Conservation (phyloP, 2,797 vertebrate genomes). For the Acanthopagrus latus region DNA sequence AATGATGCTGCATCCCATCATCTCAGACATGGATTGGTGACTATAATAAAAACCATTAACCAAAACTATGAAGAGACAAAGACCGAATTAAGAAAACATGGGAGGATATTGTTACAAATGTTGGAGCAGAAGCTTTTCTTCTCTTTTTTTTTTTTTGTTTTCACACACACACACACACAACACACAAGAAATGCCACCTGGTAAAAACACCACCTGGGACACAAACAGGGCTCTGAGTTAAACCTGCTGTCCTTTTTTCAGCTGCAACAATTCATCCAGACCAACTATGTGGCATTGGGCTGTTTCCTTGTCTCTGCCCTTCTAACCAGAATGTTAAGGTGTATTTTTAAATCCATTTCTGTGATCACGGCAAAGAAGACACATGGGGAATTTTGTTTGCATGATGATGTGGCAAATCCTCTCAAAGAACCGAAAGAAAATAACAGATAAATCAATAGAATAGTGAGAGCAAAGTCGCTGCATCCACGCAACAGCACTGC, state of each 20-base stretch:
- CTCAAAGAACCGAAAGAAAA: neutral
- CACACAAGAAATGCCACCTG: conserved; percentile 19
- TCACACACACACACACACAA: neutral
- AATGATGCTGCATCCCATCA: neutral
- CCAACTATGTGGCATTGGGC: conserved; percentile 7
- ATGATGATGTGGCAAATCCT: neutral
- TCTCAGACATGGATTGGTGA: neutral
- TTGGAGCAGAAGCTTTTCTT: neutral
- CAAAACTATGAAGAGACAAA: neutral
- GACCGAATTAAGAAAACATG: neutral
- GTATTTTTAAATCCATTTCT: neutral
- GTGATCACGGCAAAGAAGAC: no score
- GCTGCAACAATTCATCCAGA: conserved; percentile 41
- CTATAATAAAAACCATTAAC: neutral
- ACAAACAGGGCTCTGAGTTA: conserved; percentile 47
- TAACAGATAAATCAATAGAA: neutral
- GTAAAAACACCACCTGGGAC: conserved; percentile 39
- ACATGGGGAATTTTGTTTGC: no score
- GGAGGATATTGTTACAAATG: neutral
- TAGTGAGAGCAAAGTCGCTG: no score
- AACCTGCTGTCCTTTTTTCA: conserved; percentile 32
- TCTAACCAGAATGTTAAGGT: conserved; percentile 2
- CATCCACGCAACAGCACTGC: no score
- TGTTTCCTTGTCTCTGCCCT: conserved; percentile 6
- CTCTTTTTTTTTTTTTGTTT: neutral